Conservation (phyloP, 2,113 vertebrate genomes). For the Leptobrachium ailaonicum region DNA sequence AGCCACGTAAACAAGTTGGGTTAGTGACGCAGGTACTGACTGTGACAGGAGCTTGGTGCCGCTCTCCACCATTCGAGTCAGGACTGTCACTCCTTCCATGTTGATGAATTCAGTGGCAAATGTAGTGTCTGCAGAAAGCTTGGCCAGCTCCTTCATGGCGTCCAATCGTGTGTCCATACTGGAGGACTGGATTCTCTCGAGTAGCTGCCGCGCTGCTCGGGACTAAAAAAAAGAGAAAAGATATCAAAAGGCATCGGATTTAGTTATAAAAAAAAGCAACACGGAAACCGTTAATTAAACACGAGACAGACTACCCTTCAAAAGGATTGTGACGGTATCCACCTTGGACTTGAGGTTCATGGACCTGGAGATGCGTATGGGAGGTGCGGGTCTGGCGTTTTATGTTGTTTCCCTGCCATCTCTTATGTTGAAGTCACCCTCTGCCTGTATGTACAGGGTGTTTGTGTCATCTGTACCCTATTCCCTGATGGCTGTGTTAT, state of each 20-base stretch:
- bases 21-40: conserved; percentile 58
- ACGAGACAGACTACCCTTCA: not conserved
- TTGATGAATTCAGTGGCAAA: conserved; percentile 97
- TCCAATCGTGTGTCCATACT: conserved; percentile 91
- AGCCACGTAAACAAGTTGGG: not conserved
- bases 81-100: conserved; percentile 92
- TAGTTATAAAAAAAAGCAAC: conserved; percentile 20
- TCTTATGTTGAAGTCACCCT: too few species aligned
- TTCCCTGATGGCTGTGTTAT: too few species aligned
- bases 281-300: not conserved
- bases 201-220: conserved; percentile 92
- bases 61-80: conserved; percentile 91
- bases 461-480: too few species aligned
- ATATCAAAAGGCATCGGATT: not conserved
- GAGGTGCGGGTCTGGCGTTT: too few species aligned
- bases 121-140: conserved; percentile 91
- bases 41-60: conserved; percentile 86
- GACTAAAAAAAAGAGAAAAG: conserved; percentile 65
- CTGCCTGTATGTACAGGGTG: too few species aligned
- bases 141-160: conserved; percentile 95
- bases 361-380: too few species aligned
- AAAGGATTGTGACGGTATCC: too few species aligned
- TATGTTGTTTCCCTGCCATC: too few species aligned
- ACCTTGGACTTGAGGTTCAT: too few species aligned
- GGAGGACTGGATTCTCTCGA: conserved; percentile 91